Conservation (phyloP, 2,113 vertebrate genomes). For the Semnornis frantzii region DNA sequence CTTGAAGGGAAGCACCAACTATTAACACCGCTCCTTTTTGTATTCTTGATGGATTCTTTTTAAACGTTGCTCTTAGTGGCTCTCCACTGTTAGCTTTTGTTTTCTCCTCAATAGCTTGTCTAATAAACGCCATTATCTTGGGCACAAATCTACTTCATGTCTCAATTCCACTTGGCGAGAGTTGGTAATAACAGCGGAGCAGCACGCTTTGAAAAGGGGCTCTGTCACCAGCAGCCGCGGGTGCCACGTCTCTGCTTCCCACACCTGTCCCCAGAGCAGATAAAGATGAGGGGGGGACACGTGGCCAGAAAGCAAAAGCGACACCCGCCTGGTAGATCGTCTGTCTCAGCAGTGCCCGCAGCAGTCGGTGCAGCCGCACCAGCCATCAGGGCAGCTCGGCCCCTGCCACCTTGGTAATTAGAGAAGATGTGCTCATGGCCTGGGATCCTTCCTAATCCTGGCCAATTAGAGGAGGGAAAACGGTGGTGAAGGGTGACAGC, state of each 20-base stretch:
- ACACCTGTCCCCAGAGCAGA: conserved; percentile 1
- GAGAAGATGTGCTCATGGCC: not conserved
- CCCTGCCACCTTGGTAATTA: not conserved
- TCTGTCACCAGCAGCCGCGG: not conserved
- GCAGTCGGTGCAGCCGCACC: not conserved
- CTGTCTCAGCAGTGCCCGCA: not conserved
- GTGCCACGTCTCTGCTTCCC: conserved; percentile 3
- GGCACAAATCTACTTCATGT: conserved; percentile 72
- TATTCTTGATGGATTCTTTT: conserved; percentile 59
- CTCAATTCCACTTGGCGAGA: conserved; percentile 57
- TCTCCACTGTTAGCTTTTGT: conserved; percentile 70
- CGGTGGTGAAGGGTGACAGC: not conserved
- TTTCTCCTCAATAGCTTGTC: conserved; percentile 72
- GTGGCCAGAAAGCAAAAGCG: conserved; percentile 20
- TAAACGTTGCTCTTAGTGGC: not conserved
- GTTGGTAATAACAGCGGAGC: conserved; percentile 42
- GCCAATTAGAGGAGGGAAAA: not conserved
- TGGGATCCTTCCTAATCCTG: conserved; percentile 7
- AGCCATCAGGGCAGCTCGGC: not conserved
- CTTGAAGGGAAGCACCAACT: conserved; percentile 32
- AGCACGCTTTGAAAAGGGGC: conserved; percentile 55
- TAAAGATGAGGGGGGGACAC: not conserved
- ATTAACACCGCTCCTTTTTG: conserved; percentile 53
- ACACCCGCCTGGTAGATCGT: not conserved
- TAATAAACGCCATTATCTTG: conserved; percentile 70